Evolutionary conservation across 1,140 invertebrate species (phyloP).

Genomic region (Aphaenogaster rudis): DNA sequence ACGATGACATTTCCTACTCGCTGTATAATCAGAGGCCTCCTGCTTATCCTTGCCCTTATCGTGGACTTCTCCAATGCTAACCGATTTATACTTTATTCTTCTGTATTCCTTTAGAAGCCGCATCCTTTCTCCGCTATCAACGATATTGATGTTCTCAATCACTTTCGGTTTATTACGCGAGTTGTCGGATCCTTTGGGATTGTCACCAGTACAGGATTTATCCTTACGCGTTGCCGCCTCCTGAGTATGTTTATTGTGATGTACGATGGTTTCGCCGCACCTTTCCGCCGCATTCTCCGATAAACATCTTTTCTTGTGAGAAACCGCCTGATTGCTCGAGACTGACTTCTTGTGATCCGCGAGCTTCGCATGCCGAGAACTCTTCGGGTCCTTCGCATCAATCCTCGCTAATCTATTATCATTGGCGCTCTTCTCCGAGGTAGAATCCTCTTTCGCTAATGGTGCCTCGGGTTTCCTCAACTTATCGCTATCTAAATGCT

Average conservation of each 20-base stretch:
- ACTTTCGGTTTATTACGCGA: constrained; percentile 52
- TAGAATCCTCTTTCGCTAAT: background rate
- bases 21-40: background rate
- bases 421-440: background rate
- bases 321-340: background rate
- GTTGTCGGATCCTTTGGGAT: background rate
- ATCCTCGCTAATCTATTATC: background rate
- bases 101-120: constrained; percentile 64
- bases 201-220: background rate
- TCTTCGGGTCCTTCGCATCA: background rate
- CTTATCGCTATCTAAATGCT: background rate
- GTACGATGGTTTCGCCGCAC: background rate
- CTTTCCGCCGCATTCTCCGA: background rate
- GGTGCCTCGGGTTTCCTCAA: background rate
- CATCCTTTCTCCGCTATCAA: constrained; percentile 46
- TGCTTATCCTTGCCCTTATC: constrained; percentile 1
- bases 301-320: background rate
- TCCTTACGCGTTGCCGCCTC: background rate
- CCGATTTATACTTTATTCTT: constrained; percentile 43
- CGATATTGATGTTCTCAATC: constrained; percentile 46
- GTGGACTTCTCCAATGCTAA: background rate
- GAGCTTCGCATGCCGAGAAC: background rate
- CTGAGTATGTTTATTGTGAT: constrained; percentile 49
- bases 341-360: background rate
- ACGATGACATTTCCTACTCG: background rate